These are phyloP conservation scores for Prionace glauca DNA, from an alignment of 2,797 vertebrate genomes.

Conservation along the genomic window DNA sequence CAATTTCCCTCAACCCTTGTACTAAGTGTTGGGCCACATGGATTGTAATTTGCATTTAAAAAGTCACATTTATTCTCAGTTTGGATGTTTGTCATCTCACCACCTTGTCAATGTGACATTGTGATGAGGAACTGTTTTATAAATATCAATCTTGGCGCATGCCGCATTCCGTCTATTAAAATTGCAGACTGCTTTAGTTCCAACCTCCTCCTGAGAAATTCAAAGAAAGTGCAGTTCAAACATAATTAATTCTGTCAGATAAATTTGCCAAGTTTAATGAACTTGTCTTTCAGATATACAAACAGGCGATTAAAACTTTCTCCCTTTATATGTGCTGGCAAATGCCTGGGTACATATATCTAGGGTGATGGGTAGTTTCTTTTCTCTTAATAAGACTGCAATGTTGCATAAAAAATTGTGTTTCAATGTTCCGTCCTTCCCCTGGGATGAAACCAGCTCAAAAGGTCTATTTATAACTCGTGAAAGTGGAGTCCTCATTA, in stretches of 20 bases:
- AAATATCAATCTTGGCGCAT: not conserved
- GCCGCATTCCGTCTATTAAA: not conserved
- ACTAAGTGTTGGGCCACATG: not conserved
- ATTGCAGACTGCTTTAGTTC: too few species aligned
- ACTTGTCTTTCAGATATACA: conserved; percentile 26
- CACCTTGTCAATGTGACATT: not conserved
- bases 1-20: not conserved
- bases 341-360: not conserved
- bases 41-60: not conserved
- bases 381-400: not conserved
- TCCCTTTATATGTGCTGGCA: not conserved
- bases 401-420: not conserved
- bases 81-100: not conserved
- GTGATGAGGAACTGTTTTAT: not conserved
- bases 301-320: not conserved
- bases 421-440: not conserved
- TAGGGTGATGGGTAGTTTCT: not conserved
- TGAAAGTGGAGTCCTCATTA: not conserved
- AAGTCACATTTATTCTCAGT: too few species aligned
- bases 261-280: conserved; percentile 28
- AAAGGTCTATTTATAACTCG: not conserved
- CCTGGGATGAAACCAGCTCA: not conserved
- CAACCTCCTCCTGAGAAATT: not conserved
- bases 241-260: conserved; percentile 24
- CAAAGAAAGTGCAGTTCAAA: not conserved